Conservation (phyloP, 2,797 vertebrate species). For the Pipistrellus nathusii region DNA sequence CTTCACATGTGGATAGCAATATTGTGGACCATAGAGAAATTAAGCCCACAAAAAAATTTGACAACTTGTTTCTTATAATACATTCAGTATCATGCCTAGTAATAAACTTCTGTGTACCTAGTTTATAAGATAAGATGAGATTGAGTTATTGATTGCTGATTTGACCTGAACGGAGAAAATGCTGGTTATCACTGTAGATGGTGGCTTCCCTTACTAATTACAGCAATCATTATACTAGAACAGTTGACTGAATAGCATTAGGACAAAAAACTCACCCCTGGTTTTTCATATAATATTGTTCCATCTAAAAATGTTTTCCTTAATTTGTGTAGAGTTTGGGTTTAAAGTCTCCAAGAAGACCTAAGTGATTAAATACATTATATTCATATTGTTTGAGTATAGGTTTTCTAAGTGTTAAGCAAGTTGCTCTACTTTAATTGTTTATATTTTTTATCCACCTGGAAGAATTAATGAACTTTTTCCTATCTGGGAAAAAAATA, state of each 20-base stretch:
- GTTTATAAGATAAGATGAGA: background rate
- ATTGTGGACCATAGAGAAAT: background rate
- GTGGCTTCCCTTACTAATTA: background rate
- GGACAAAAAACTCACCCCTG: background rate
- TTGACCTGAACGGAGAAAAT: constrained; percentile 26
- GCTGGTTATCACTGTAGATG: background rate
- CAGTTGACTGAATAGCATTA: background rate
- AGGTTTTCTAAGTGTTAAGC: constrained; percentile 28
- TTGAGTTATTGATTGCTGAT: background rate
- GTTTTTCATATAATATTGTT: background rate
- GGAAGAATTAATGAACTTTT: constrained; percentile 39
- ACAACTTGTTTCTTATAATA: background rate
- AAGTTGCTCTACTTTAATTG: constrained; percentile 18
- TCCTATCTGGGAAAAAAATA: constrained; percentile 22
- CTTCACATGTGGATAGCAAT: background rate
- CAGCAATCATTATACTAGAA: background rate
- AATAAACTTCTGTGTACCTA: background rate
- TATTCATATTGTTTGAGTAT: constrained; percentile 25
- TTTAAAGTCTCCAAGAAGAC: constrained; percentile 61
- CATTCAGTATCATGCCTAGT: background rate
- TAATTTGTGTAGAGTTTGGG: constrained; percentile 14
- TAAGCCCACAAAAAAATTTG: background rate
- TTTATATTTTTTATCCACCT: constrained; percentile 44
- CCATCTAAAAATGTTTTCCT: constrained; percentile 13
- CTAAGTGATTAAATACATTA: constrained; percentile 44